phyloP scores from a whole-genome alignment of 2,113 vertebrate genomes.

The Percopsis transmontana region DNA sequence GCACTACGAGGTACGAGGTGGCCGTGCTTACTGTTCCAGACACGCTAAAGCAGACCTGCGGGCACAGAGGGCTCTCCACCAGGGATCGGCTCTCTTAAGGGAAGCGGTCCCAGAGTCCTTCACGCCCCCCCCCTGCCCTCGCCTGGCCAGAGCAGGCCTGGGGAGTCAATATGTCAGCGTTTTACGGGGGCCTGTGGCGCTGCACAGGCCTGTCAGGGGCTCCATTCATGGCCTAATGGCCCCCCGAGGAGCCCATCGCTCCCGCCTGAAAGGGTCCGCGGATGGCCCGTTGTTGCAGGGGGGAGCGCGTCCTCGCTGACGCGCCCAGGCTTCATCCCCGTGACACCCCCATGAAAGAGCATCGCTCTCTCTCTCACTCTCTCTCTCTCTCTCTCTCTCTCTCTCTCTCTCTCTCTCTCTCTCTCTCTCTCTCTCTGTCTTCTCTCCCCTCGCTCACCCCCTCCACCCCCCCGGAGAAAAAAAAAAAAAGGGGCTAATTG shows the following conservation, averaged over 20 bases:
- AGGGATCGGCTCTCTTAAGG: too few relatives aligned
- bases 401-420: constrained; percentile 48
- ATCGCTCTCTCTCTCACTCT: constrained; percentile 64
- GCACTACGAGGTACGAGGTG: too few relatives aligned
- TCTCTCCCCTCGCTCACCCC: constrained; percentile 42
- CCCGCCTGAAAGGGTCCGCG: constrained; percentile 78
- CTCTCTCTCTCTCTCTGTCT: constrained; percentile 21
- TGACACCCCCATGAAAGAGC: constrained; percentile 83
- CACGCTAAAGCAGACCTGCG: too few relatives aligned
- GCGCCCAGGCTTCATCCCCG: constrained; percentile 76
- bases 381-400: constrained; percentile 49
- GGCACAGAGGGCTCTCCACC: too few relatives aligned
- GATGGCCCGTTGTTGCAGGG: constrained; percentile 87
- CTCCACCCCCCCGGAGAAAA: constrained; percentile 67
- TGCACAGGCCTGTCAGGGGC: constrained; percentile 85
- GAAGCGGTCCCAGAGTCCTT: constrained; percentile 74
- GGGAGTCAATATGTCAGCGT: constrained; percentile 88
- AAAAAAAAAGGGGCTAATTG: constrained; percentile 81
- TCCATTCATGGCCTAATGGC: constrained; percentile 87
- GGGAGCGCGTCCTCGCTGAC: constrained; percentile 80
- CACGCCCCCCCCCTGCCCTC: too few relatives aligned
- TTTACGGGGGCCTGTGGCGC: constrained; percentile 89
- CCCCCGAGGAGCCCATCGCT: constrained; percentile 90
- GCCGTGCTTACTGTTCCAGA: too few relatives aligned
- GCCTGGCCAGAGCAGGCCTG: too few relatives aligned